A percentile compares a stretch with the other conserved stretches of the same genome.
Evolutionary conservation across 2,113 vertebrate genomes (phyloP).

Genomic region (Alethe castanea): DNA sequence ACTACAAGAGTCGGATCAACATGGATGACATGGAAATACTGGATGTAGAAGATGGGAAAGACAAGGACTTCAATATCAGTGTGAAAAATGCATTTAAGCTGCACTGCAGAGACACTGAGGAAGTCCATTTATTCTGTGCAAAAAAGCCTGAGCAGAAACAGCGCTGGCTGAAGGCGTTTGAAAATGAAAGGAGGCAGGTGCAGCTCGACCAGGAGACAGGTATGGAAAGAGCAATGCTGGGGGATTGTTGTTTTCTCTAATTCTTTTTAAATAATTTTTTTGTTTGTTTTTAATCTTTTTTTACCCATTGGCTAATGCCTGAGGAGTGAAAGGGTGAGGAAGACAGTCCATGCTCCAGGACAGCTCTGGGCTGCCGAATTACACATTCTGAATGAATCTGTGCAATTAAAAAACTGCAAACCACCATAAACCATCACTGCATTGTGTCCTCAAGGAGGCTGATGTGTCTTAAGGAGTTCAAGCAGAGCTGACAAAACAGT

Average conservation of each 20-base stretch:
- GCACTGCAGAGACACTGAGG: slow-evolving; percentile 69
- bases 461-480: not conserved
- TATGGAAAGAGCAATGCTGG: not conserved
- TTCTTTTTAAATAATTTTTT: too few species aligned
- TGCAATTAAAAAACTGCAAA: not conserved
- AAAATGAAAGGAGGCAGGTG: slow-evolving; percentile 88
- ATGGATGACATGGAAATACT: slow-evolving; percentile 89
- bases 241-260: not conserved
- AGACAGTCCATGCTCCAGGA: not conserved
- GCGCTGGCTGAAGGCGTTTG: slow-evolving; percentile 90
- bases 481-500: not conserved
- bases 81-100: slow-evolving; percentile 91
- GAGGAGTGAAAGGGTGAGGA: not conserved
- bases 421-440: not conserved
- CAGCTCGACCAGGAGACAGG: slow-evolving; percentile 90
- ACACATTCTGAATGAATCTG: not conserved
- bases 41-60: slow-evolving; percentile 90
- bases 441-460: not conserved
- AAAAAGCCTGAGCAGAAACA: slow-evolving; percentile 94
- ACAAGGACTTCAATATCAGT: slow-evolving; percentile 87
- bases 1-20: slow-evolving; percentile 90
- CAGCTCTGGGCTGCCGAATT: not conserved
- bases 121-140: slow-evolving; percentile 86
- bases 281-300: not conserved
- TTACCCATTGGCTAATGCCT: not conserved